Percentiles rank a stretch among this genome's conserved stretches.
Evolutionary conservation across 2,888 invertebrate species (phyloP).

Genomic region (Tachina fera): DNA sequence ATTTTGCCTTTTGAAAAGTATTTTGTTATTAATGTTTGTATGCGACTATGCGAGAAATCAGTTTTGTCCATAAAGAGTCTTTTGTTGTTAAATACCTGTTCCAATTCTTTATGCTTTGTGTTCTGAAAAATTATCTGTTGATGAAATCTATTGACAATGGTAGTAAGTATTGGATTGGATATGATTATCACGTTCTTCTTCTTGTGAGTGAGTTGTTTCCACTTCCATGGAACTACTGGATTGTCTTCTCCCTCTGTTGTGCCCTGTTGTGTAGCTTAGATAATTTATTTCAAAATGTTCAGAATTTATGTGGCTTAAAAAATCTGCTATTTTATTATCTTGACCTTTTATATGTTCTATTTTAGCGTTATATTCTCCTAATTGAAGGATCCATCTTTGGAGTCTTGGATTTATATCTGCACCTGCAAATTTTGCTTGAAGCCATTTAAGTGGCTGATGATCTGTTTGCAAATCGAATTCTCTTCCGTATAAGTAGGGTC

Average conservation of each 20-base stretch:
- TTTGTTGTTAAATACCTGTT: slow-evolving; percentile 17
- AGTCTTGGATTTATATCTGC: slow-evolving; percentile 57
- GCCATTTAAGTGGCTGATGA: slow-evolving; percentile 67
- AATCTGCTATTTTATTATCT: slow-evolving; percentile 29
- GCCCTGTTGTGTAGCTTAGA: neutral
- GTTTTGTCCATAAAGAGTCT: too few relatives aligned
- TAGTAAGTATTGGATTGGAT: too few relatives aligned
- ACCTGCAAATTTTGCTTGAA: slow-evolving; percentile 40
- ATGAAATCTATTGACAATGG: too few relatives aligned
- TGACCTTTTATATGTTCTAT: slow-evolving; percentile 37
- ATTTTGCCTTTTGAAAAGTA: too few relatives aligned
- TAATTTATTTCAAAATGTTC: slow-evolving; percentile 34
- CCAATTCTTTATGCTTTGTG: slow-evolving; percentile 30
- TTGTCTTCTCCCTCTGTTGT: slow-evolving; percentile 1
- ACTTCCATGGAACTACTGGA: slow-evolving; percentile 30
- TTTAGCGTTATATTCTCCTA: too few relatives aligned
- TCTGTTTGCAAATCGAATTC: too few relatives aligned
- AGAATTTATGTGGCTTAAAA: slow-evolving; percentile 19
- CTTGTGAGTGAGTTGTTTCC: too few relatives aligned
- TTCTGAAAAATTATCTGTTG: slow-evolving; percentile 38
- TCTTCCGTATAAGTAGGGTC: too few relatives aligned
- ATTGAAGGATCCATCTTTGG: slow-evolving; percentile 41
- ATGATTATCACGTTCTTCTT: too few relatives aligned
- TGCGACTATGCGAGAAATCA: too few relatives aligned
- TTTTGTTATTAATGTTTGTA: too few relatives aligned